Evolutionary conservation across 2,113 vertebrate genomes (phyloP).

Genomic region (Brachyistius frenatus): DNA sequence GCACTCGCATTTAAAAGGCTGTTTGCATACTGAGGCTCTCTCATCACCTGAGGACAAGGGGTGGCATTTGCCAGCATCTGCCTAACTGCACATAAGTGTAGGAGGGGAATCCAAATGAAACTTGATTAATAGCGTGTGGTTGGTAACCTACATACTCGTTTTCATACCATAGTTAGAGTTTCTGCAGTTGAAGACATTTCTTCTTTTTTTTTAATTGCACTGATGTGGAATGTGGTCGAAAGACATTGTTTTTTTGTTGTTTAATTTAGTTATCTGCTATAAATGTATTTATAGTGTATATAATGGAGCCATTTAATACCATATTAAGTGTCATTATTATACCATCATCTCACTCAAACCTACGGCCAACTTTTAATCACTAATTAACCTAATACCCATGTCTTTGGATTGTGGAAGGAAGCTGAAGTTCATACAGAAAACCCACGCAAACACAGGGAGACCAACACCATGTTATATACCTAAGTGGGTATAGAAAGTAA

Average conservation of each 20-base stretch:
- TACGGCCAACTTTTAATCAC: no score
- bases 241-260: not conserved
- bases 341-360: no score
- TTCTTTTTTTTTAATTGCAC: not conserved
- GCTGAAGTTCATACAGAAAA: no score
- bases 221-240: not conserved
- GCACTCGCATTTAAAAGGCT: slow-evolving; percentile 27
- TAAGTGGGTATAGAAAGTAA: no score
- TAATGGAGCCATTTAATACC: no score
- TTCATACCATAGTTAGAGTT: not conserved
- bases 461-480: no score
- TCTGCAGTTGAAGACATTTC: not conserved
- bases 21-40: slow-evolving; percentile 28
- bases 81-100: slow-evolving; percentile 14
- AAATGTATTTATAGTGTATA: no score
- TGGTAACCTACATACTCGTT: not conserved
- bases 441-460: no score
- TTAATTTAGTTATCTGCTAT: no score
- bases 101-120: not conserved
- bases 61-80: slow-evolving; percentile 5
- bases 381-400: no score
- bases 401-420: no score
- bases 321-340: no score
- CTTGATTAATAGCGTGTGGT: not conserved
- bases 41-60: slow-evolving; percentile 21